A percentile compares a stretch with the other conserved stretches of the same genome.
These are phyloP conservation scores for Listronotus oregonensis DNA, from an alignment of 1,140 invertebrate species.

Conservation along the genomic window DNA sequence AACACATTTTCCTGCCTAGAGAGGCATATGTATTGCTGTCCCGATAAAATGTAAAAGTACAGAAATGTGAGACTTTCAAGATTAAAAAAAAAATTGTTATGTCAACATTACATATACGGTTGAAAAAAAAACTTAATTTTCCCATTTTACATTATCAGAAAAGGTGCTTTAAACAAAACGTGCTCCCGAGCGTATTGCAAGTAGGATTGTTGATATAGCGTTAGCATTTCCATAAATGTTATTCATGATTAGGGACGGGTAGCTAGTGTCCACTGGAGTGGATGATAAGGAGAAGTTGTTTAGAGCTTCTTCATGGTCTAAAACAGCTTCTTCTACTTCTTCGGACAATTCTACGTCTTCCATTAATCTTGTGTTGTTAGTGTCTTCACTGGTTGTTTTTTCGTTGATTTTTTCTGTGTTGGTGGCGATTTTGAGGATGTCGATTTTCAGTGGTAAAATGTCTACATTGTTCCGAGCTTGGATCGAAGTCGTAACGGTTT, in stretches of 20 bases:
- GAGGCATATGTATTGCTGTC: too few relatives aligned
- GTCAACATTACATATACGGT: too few relatives aligned
- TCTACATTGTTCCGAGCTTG: slow-evolving; percentile 6
- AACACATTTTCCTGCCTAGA: too few relatives aligned
- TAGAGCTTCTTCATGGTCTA: slow-evolving; percentile 62
- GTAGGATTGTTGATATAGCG: slow-evolving; percentile 51
- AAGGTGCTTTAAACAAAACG: too few relatives aligned
- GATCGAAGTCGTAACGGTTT: not conserved
- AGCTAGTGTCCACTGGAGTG: slow-evolving; percentile 62
- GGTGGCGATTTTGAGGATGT: slow-evolving; percentile 64
- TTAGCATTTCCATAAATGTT: slow-evolving; percentile 62
- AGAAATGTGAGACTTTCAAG: too few relatives aligned
- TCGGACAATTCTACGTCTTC: slow-evolving; percentile 66
- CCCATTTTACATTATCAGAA: too few relatives aligned
- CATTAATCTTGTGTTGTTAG: slow-evolving; percentile 57
- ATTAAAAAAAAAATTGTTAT: too few relatives aligned
- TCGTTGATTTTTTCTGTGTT: slow-evolving; percentile 63
- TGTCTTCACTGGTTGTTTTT: slow-evolving; percentile 59
- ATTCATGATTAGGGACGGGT: slow-evolving; percentile 65
- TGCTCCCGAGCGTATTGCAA: too few relatives aligned
- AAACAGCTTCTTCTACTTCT: slow-evolving; percentile 65
- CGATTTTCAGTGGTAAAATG: slow-evolving; percentile 44
- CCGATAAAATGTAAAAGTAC: too few relatives aligned
- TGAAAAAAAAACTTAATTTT: too few relatives aligned
- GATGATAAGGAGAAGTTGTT: slow-evolving; percentile 57